A percentile compares a stretch with the other conserved stretches of the same genome.
These are phyloP conservation scores for Heterochromis multidens DNA, from an alignment of 2,113 vertebrate species.

Conservation along the genomic window DNA sequence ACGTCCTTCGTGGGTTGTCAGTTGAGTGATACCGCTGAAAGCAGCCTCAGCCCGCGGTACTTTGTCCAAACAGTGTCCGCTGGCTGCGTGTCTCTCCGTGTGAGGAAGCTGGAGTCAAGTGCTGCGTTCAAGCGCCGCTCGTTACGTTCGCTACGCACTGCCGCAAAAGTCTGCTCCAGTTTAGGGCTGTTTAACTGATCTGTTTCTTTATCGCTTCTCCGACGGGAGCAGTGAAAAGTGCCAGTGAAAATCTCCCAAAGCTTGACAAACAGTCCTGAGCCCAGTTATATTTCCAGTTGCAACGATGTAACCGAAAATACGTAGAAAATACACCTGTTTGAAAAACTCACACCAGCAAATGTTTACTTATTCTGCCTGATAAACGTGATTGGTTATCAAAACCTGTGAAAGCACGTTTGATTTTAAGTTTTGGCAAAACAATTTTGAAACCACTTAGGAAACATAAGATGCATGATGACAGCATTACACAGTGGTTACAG, in stretches of 20 bases:
- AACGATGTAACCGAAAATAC: not conserved
- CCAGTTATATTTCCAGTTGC: not conserved
- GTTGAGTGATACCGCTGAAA: not conserved
- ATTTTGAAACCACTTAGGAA: not conserved
- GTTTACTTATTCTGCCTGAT: not conserved
- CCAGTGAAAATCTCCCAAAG: not conserved
- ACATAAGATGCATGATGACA: not conserved
- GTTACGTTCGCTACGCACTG: not conserved
- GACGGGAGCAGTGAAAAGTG: not conserved
- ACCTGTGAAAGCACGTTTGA: not conserved
- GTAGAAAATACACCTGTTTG: too few relatives aligned
- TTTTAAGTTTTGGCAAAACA: not conserved
- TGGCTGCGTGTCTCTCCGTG: not conserved
- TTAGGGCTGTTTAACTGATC: not conserved
- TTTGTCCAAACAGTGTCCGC: not conserved
- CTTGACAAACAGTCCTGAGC: not conserved
- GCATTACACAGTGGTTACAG: not conserved
- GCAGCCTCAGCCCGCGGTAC: not conserved
- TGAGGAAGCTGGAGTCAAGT: conserved; percentile 27
- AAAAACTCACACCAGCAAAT: too few relatives aligned
- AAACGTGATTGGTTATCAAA: not conserved
- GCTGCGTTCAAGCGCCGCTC: conserved; percentile 51
- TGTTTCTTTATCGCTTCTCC: not conserved
- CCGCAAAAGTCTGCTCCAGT: not conserved
- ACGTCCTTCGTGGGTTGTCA: not conserved